phyloP scores from a whole-genome alignment of 2,113 vertebrate species.

The Eptesicus fuscus region DNA sequence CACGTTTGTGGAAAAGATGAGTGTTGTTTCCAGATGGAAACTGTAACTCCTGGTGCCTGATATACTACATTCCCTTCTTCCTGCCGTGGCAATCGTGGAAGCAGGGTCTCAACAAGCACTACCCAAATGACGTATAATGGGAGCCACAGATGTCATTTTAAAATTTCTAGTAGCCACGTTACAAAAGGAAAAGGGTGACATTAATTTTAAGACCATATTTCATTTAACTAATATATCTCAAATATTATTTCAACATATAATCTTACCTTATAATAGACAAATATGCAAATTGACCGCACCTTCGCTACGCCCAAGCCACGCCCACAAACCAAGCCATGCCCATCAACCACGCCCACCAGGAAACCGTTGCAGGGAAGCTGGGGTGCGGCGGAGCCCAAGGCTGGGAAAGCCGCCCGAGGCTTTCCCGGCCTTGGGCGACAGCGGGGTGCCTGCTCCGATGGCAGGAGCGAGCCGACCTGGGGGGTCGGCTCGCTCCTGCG shows the following conservation, averaged over 20 bases:
- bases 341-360: too few species aligned
- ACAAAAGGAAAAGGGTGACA: background rate
- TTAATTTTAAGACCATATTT: background rate
- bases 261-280: too few species aligned
- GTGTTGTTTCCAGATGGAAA: background rate
- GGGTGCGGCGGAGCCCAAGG: too few species aligned
- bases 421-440: too few species aligned
- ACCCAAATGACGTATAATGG: background rate
- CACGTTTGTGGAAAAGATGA: background rate
- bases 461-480: too few species aligned
- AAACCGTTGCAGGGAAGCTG: too few species aligned
- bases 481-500: too few species aligned
- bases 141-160: background rate
- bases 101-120: background rate
- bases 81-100: background rate
- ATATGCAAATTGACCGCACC: too few species aligned
- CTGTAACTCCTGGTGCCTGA: background rate
- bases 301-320: too few species aligned
- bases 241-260: background rate
- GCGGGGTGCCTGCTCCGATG: too few species aligned
- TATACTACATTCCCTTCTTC: background rate
- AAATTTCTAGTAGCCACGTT: background rate
- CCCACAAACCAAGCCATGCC: too few species aligned
- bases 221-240: background rate
- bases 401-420: too few species aligned